These are phyloP conservation scores for Origma solitaria DNA, from an alignment of 2,113 vertebrate genomes.

Conservation along the genomic window DNA sequence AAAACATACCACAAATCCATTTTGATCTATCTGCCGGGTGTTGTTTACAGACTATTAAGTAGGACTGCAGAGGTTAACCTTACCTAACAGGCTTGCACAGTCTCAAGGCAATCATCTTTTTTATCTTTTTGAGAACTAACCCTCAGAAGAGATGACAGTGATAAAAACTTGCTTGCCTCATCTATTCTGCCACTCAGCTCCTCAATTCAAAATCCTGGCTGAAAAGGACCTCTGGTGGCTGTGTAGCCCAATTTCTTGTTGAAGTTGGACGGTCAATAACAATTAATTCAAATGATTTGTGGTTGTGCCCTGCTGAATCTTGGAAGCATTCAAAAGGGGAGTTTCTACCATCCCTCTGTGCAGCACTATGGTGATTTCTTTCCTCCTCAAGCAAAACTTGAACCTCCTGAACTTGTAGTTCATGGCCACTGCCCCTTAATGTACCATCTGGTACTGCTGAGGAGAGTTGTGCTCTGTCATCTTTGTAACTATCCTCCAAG, in stretches of 20 bases:
- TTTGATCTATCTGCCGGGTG: neutral
- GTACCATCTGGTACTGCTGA: neutral
- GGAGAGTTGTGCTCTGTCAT: neutral
- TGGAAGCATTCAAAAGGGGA: neutral
- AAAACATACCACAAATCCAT: neutral
- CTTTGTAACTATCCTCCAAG: neutral
- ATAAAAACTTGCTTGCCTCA: neutral
- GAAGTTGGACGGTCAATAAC: neutral
- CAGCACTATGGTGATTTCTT: neutral
- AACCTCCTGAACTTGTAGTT: neutral
- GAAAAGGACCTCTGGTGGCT: neutral
- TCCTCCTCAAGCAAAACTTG: neutral
- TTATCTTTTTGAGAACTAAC: neutral
- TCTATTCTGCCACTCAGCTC: neutral
- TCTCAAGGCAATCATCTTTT: neutral
- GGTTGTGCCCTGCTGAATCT: neutral
- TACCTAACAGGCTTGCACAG: neutral
- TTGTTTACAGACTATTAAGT: neutral
- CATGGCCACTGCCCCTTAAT: too few species aligned
- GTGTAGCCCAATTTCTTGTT: neutral
- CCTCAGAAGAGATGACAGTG: neutral
- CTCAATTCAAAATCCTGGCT: neutral
- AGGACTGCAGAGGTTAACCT: neutral
- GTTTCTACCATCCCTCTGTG: neutral
- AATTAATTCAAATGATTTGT: neutral